Conservation (phyloP, 2,797 vertebrate species). For the Sebastes ruberrimus region DNA sequence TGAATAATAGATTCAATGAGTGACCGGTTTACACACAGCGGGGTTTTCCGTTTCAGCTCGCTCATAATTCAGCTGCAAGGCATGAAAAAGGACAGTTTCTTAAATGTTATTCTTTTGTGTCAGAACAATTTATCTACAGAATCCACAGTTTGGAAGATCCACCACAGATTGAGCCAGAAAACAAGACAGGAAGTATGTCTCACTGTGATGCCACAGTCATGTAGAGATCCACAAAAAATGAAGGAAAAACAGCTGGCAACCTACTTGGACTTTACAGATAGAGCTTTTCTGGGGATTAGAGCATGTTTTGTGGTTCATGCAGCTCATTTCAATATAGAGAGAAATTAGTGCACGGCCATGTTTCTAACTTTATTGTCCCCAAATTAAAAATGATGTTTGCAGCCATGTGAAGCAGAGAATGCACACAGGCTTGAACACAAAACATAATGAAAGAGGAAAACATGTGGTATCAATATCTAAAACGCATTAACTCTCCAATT, state of each 20-base stretch:
- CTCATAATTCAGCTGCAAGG: constrained; percentile 37
- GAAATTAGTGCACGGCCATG: neutral
- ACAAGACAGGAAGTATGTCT: constrained; percentile 25
- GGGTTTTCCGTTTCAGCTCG: constrained; percentile 61
- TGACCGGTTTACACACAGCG: constrained; percentile 45
- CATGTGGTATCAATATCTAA: neutral
- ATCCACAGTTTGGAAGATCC: constrained; percentile 15
- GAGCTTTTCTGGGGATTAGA: neutral
- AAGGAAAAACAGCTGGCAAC: constrained; percentile 29
- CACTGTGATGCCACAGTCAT: constrained; percentile 23
- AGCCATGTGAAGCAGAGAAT: neutral
- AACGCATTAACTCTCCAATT: neutral
- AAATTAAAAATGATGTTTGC: neutral
- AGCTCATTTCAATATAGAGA: constrained; percentile 1
- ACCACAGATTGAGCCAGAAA: constrained; percentile 22
- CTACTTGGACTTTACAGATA: neutral
- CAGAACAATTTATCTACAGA: constrained; percentile 29
- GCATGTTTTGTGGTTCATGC: neutral
- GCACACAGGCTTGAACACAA: neutral
- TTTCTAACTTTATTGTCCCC: neutral
- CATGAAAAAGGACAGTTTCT: constrained; percentile 32
- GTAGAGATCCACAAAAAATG: neutral
- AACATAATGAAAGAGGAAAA: neutral
- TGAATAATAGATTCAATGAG: constrained; percentile 60
- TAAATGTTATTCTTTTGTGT: constrained; percentile 58